Conservation (phyloP, 2,888 invertebrate species). For the Macrophya annulata region DNA sequence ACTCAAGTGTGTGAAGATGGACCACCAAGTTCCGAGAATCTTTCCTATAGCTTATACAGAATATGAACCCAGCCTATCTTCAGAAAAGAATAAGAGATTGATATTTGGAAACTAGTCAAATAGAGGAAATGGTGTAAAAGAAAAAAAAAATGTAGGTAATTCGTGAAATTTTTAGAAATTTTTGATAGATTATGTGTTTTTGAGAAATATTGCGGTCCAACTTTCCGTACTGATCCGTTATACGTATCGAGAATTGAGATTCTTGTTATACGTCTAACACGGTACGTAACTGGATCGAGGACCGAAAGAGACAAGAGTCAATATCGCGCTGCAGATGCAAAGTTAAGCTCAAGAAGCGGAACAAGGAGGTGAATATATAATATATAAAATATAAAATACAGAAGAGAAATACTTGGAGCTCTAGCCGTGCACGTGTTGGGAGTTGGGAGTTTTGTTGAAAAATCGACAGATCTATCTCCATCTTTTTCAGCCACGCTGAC, state of each 20-base stretch:
- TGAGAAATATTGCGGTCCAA: neutral
- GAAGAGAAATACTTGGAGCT: conserved; percentile 27
- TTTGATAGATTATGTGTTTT: neutral
- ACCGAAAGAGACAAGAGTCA: conserved; percentile 30
- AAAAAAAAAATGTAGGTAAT: neutral
- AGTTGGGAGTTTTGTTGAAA: conserved; percentile 31
- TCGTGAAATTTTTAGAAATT: neutral
- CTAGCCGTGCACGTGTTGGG: neutral
- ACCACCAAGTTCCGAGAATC: neutral
- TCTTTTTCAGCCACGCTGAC: conserved; percentile 5
- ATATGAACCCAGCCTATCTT: neutral
- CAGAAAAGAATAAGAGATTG: neutral
- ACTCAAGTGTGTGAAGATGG: neutral
- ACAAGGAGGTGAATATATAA: conserved; percentile 34
- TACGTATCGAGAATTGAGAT: conserved; percentile 18
- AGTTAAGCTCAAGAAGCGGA: conserved; percentile 41
- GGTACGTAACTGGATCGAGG: conserved; percentile 8
- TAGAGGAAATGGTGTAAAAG: neutral
- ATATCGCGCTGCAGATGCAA: neutral
- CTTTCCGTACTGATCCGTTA: neutral
- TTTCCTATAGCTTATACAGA: neutral
- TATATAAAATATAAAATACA: conserved; percentile 35
- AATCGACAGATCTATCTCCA: conserved; percentile 26
- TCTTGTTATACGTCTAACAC: conserved; percentile 4
- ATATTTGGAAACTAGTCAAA: neutral